Percentiles rank a stretch among this genome's conserved stretches.
phyloP scores from a whole-genome alignment of 1,140 invertebrate genomes.

The Ladona fulva region DNA sequence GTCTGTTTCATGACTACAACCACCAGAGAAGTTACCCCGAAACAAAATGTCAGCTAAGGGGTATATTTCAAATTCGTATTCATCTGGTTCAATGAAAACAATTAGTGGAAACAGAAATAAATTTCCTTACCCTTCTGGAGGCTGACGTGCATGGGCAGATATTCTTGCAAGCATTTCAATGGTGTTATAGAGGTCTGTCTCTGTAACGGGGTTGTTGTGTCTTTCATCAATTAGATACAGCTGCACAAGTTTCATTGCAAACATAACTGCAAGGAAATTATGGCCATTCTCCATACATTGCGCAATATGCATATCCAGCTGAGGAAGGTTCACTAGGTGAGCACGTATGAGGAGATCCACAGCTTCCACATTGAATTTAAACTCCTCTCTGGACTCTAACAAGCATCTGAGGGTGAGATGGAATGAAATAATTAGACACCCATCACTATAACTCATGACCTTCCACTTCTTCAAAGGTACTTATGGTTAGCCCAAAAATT shows the following conservation, averaged over 20 bases:
- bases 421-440: too few relatives aligned
- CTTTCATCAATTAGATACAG: constrained; percentile 80
- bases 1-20: too few relatives aligned
- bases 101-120: too few relatives aligned
- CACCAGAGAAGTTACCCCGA: too few relatives aligned
- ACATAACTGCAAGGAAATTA: constrained; percentile 72
- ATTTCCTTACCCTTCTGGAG: constrained; percentile 62
- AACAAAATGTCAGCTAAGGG: too few relatives aligned
- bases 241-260: constrained; percentile 87
- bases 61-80: too few relatives aligned
- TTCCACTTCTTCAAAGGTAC: too few relatives aligned
- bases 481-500: too few relatives aligned
- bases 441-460: neutral
- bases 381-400: constrained; percentile 77
- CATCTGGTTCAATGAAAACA: too few relatives aligned
- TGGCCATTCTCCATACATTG: constrained; percentile 79
- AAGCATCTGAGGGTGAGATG: constrained; percentile 37
- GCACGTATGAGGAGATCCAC: constrained; percentile 76
- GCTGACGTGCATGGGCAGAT: constrained; percentile 57
- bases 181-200: constrained; percentile 75
- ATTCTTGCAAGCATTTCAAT: constrained; percentile 72
- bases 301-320: constrained; percentile 79
- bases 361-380: constrained; percentile 82
- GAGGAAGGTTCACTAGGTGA: constrained; percentile 54
- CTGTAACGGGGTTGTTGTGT: constrained; percentile 62